phyloP scores from a whole-genome alignment of 2,888 invertebrate genomes.

The Monochamus alternatus region DNA sequence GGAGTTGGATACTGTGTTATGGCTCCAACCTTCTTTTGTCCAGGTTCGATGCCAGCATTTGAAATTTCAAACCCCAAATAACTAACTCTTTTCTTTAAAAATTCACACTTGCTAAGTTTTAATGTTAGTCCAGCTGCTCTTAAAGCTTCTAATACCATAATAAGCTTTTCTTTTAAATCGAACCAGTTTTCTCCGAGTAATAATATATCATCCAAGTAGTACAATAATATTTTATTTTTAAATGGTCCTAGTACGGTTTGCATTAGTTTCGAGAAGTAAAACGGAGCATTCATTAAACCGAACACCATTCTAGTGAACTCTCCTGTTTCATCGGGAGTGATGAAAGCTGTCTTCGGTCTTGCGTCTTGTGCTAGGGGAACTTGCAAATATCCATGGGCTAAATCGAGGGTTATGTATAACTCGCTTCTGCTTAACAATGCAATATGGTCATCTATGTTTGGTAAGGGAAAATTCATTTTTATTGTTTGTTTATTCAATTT shows the following conservation, averaged over 20 bases:
- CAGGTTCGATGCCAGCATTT: too few relatives aligned
- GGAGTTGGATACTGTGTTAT: not conserved
- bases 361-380: slow-evolving; percentile 29
- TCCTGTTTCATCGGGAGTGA: slow-evolving; percentile 59
- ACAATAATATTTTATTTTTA: not conserved
- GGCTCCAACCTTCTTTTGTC: too few relatives aligned
- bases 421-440: not conserved
- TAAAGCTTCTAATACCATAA: not conserved
- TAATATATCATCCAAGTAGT: not conserved
- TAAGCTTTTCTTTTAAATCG: not conserved
- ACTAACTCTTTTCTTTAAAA: not conserved
- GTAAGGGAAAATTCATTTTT: not conserved
- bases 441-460: not conserved
- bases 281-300: slow-evolving; percentile 56
- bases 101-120: not conserved
- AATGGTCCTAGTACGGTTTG: slow-evolving; percentile 46
- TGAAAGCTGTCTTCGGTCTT: slow-evolving; percentile 56
- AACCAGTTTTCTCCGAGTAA: not conserved
- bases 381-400: slow-evolving; percentile 23
- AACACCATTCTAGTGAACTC: slow-evolving; percentile 57
- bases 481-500: not conserved
- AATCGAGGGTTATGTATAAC: not conserved
- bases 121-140: not conserved
- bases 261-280: slow-evolving; percentile 35
- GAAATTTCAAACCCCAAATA: too few relatives aligned